Evolutionary conservation across 2,888 invertebrate genomes (phyloP).

Genomic region (Carpatolechia fugitivella): DNA sequence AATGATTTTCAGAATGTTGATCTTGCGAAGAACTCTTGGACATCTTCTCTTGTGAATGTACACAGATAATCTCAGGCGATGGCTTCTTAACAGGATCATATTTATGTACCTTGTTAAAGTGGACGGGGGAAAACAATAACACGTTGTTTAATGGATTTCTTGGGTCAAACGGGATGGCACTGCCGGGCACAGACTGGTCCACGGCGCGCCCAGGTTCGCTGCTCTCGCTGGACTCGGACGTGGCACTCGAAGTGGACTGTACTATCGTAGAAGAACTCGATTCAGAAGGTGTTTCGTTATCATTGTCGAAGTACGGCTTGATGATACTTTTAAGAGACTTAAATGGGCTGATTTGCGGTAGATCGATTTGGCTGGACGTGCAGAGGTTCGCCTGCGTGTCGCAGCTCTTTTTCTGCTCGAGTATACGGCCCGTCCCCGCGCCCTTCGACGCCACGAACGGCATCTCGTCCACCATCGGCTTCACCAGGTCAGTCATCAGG

Average conservation of each 20-base stretch:
- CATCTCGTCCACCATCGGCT: slow-evolving; percentile 42
- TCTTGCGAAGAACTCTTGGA: neutral
- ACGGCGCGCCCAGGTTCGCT: neutral
- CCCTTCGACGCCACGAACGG: slow-evolving; percentile 34
- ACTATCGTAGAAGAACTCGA: neutral
- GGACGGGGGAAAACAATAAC: slow-evolving; percentile 35
- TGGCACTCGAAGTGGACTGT: too few species aligned
- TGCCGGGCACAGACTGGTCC: slow-evolving; percentile 7
- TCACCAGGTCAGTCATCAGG: slow-evolving; percentile 62
- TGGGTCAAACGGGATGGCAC: slow-evolving; percentile 54
- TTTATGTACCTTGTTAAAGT: slow-evolving; percentile 37
- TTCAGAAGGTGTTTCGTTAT: neutral
- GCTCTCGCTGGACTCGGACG: too few species aligned
- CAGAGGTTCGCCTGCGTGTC: slow-evolving; percentile 57
- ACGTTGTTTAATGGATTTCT: slow-evolving; percentile 64
- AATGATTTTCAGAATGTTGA: neutral
- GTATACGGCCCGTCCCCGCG: too few species aligned
- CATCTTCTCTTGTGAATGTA: neutral
- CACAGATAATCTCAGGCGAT: too few species aligned
- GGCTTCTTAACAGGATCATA: slow-evolving; percentile 39
- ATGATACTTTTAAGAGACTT: neutral
- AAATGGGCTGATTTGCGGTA: slow-evolving; percentile 24
- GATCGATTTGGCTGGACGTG: slow-evolving; percentile 61
- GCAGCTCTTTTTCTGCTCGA: slow-evolving; percentile 32
- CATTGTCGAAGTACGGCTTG: neutral